Percentiles rank a stretch among this genome's conserved stretches.
phyloP scores from a whole-genome alignment of 2,888 invertebrate genomes.

The Drosophila fulvimacula region DNA sequence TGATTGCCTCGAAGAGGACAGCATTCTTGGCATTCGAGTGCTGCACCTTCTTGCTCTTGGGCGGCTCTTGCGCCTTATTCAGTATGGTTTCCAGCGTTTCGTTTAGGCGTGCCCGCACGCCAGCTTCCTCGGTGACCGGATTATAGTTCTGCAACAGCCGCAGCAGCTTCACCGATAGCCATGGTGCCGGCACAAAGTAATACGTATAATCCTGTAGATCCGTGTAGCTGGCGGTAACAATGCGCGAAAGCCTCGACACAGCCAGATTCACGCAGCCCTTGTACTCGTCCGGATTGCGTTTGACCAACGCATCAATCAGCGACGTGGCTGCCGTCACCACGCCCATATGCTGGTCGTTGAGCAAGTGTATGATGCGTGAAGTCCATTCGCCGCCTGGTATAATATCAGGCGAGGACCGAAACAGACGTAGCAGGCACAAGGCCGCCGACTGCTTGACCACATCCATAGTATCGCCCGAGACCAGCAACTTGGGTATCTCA shows the following conservation, averaged over 20 bases:
- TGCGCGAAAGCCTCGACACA: conserved; percentile 97
- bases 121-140: conserved; percentile 98
- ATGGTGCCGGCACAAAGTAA: conserved; percentile 99
- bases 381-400: conserved; percentile 99
- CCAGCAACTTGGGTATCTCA: conserved; percentile 98
- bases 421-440: conserved; percentile 95
- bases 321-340: conserved; percentile 99
- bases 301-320: conserved; percentile 98
- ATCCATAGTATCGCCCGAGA: conserved; percentile 99
- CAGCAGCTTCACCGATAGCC: conserved; percentile 98
- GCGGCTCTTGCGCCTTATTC: conserved; percentile 99
- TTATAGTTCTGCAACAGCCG: conserved; percentile 99
- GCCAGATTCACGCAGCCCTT: conserved; percentile 99
- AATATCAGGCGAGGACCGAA: conserved; percentile 97
- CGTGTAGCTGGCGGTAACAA: conserved; percentile 99
- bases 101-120: conserved; percentile 96
- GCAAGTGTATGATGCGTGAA: conserved; percentile 97
- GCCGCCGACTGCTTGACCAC: conserved; percentile 99
- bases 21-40: conserved; percentile 99
- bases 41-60: conserved; percentile 99
- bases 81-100: conserved; percentile 99
- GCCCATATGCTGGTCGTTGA: conserved; percentile 99
- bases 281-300: conserved; percentile 99
- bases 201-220: conserved; percentile 99
- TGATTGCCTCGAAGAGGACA: conserved; percentile 99